These are phyloP conservation scores for Drosophila funebris DNA, from an alignment of 1,140 invertebrate species.

Conservation along the genomic window DNA sequence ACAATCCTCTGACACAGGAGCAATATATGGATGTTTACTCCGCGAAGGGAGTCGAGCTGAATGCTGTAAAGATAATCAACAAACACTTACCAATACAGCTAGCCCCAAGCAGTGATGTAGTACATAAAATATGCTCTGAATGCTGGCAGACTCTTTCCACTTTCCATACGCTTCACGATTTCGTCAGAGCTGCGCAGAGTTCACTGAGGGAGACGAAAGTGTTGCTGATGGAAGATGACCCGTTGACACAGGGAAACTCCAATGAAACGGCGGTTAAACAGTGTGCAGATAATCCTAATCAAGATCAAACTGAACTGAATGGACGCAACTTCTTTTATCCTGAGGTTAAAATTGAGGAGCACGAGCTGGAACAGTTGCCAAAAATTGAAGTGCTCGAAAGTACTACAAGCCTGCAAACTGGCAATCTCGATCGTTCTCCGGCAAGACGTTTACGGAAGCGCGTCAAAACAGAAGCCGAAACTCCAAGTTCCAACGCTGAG, in stretches of 20 bases:
- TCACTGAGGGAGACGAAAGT: slow-evolving; percentile 60
- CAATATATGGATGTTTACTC: slow-evolving; percentile 56
- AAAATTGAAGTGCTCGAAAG: slow-evolving; percentile 75
- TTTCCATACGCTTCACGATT: slow-evolving; percentile 70
- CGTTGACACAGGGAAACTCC: slow-evolving; percentile 47
- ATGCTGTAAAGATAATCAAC: slow-evolving; percentile 52
- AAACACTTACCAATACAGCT: slow-evolving; percentile 61
- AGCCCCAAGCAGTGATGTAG: slow-evolving; percentile 22
- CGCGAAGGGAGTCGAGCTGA: slow-evolving; percentile 32
- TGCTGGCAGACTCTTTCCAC: slow-evolving; percentile 71
- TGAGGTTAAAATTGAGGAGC: slow-evolving; percentile 75
- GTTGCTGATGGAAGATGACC: slow-evolving; percentile 63
- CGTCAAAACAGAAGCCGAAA: slow-evolving; percentile 41
- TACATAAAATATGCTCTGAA: slow-evolving; percentile 52
- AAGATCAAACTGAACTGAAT: slow-evolving; percentile 10
- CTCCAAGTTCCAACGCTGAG: not conserved
- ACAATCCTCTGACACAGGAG: slow-evolving; percentile 33
- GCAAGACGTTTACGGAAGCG: slow-evolving; percentile 52
- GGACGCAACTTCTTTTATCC: slow-evolving; percentile 64
- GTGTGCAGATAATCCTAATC: not conserved
- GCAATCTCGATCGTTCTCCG: slow-evolving; percentile 24
- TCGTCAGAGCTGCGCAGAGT: slow-evolving; percentile 64
- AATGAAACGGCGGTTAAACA: slow-evolving; percentile 23
- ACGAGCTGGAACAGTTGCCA: slow-evolving; percentile 73
- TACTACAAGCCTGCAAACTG: too few species aligned